Base-by-base conservation (phyloP, 2,797 vertebrate genomes). In the Gobionotothen gibberifrons region DNA sequence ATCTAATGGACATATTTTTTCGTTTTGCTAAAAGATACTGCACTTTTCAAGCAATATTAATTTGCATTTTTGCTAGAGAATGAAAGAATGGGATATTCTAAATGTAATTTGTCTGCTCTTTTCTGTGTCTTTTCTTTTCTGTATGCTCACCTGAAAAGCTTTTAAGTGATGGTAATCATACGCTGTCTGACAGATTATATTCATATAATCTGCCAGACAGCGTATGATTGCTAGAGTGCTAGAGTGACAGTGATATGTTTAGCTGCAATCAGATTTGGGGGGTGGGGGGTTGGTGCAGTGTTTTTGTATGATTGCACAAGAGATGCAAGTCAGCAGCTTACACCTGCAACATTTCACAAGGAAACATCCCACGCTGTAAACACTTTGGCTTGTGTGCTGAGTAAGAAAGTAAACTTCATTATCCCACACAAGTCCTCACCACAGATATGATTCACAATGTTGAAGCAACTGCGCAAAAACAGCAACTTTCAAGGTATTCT, bases 321-420 rank as follows among this genome's bases (percentile, higher is more conserved):
- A 47, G 17, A 9, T 48, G 17, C 29, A 15, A 36, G 60, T 49
- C 69, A 51, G 67, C 48, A 54, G 66, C 64, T 72, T 69, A 74
- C 59, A 73, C 51, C 65, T 82, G 58, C 44, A 29, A 47, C 16
- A 42, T 57, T 74, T 75, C 55, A 52, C 51, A 55, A 32, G 42
- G 14, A 77, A 65, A 59, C 53, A 26, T 67, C 69, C 63, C 66
- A 76, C 65, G n/a, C 61, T 17, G 4, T 49, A 36, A 79, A 69
- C 49, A 52, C 53, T 48, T 55, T 11, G 56, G 47, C 21, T 56
- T 3, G 3, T 8, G 9, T 14, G 26, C 32, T 9, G 8, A 9
- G 32, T 7, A 36, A 36, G 6, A 36, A 36, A 36, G 8, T 36
- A 36, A 36, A 36, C 8, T 36, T 36, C 32, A 36, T 36, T 9